These are phyloP conservation scores for Ichneumoninae sp. DNA, from an alignment of 2,888 invertebrate genomes.

Conservation along the genomic window DNA sequence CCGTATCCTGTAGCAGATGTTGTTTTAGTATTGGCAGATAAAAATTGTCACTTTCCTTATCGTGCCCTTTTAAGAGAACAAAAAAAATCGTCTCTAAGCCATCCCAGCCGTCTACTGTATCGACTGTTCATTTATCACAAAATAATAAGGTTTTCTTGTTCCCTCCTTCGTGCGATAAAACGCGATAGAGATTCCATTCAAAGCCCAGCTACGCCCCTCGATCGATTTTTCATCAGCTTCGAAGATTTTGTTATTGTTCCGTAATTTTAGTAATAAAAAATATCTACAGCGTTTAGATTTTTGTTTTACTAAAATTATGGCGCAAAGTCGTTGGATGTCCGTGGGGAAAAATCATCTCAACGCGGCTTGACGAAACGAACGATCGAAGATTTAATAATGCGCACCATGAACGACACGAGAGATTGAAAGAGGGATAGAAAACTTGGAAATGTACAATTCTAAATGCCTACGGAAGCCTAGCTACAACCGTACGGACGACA, in stretches of 20 bases:
- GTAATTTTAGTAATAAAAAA: neutral
- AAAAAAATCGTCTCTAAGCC: conserved; percentile 21
- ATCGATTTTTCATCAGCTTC: neutral
- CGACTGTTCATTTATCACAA: conserved; percentile 49
- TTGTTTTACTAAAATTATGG: neutral
- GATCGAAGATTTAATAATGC: conserved; percentile 8
- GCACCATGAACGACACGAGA: conserved; percentile 22
- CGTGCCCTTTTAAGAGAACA: neutral
- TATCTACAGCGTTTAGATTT: neutral
- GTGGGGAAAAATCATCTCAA: neutral
- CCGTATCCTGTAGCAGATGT: neutral
- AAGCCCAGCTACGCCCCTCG: neutral
- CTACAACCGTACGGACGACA: conserved; percentile 57
- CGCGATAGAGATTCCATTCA: conserved; percentile 24
- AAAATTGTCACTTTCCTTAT: conserved; percentile 19
- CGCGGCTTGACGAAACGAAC: neutral
- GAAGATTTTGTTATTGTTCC: neutral
- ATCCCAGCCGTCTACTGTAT: conserved; percentile 3
- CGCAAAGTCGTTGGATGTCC: neutral
- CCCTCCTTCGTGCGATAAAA: conserved; percentile 8
- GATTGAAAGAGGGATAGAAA: conserved; percentile 46
- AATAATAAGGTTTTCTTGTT: conserved; percentile 38
- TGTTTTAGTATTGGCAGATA: neutral
- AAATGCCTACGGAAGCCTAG: conserved; percentile 75
- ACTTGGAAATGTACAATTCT: conserved; percentile 74